Conservation (phyloP, 2,888 invertebrate genomes). For the Lasius platythorax region DNA sequence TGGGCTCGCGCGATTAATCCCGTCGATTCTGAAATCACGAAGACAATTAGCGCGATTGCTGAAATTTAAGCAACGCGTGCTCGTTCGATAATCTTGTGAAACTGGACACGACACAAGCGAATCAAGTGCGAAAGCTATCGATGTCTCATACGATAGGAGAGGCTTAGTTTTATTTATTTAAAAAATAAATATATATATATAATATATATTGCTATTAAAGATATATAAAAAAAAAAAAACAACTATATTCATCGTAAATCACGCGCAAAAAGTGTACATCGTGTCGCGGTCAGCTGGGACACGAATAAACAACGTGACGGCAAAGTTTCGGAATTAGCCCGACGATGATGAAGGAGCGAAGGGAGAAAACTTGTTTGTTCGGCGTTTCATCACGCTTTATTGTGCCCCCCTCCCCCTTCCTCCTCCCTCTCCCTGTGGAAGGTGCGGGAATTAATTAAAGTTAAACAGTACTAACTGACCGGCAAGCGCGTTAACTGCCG, state of each 20-base stretch:
- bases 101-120: neutral
- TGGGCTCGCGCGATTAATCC: conserved; percentile 40
- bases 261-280: neutral
- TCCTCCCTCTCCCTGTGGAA: conserved; percentile 20
- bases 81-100: neutral
- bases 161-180: neutral
- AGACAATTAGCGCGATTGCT: neutral
- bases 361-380: conserved; percentile 74
- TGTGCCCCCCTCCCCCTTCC: conserved; percentile 36
- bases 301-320: conserved; percentile 31
- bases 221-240: neutral
- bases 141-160: neutral
- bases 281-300: conserved; percentile 2
- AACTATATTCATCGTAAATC: neutral
- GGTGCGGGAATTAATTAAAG: conserved; percentile 81
- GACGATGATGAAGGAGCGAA: conserved; percentile 61
- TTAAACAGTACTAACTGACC: conserved; percentile 80
- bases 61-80: neutral
- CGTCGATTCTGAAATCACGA: conserved; percentile 22
- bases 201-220: no score
- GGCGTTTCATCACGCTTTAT: conserved; percentile 81
- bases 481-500: conserved; percentile 78
- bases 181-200: no score
- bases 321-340: conserved; percentile 6
- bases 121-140: neutral